These are phyloP conservation scores for Ceratosolen fusciceps DNA, from an alignment of 1,140 invertebrate species.

Conservation along the genomic window DNA sequence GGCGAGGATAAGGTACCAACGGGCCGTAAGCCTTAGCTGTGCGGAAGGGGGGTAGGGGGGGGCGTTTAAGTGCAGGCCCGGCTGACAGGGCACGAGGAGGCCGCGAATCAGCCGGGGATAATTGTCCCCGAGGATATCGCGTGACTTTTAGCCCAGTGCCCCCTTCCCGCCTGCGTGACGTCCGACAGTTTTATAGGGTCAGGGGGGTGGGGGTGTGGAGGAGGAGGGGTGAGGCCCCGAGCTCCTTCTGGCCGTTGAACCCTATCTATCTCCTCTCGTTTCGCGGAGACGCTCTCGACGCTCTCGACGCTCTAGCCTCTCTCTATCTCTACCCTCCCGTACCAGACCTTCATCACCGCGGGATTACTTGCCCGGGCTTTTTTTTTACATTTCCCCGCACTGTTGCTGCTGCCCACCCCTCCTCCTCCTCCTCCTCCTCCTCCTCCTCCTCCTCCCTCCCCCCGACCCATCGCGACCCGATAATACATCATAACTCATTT, in stretches of 20 bases:
- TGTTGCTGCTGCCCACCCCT: too few species aligned
- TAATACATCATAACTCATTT: constrained; percentile 17
- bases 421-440: too few species aligned
- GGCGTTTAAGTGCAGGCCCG: background rate
- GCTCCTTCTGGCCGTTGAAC: too few species aligned
- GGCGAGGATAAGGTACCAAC: constrained; percentile 7
- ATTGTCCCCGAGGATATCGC: constrained; percentile 43
- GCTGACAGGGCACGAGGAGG: background rate
- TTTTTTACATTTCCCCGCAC: background rate
- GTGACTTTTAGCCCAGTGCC: constrained; percentile 24
- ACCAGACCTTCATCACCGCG: background rate
- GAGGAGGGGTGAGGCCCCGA: too few species aligned
- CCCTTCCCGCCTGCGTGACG: background rate
- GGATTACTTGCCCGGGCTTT: background rate
- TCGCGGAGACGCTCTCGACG: too few species aligned
- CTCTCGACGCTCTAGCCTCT: too few species aligned
- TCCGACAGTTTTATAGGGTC: background rate
- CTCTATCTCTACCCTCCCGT: too few species aligned
- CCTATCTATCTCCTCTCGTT: too few species aligned
- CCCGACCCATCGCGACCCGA: too few species aligned
- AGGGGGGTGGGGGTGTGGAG: too few species aligned
- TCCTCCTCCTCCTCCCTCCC: too few species aligned
- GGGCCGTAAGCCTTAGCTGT: background rate
- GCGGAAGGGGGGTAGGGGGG: background rate
- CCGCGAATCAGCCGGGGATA: constrained; percentile 5